These are phyloP conservation scores for Smutsia gigantea DNA, from an alignment of 2,797 vertebrate genomes.

Conservation along the genomic window DNA sequence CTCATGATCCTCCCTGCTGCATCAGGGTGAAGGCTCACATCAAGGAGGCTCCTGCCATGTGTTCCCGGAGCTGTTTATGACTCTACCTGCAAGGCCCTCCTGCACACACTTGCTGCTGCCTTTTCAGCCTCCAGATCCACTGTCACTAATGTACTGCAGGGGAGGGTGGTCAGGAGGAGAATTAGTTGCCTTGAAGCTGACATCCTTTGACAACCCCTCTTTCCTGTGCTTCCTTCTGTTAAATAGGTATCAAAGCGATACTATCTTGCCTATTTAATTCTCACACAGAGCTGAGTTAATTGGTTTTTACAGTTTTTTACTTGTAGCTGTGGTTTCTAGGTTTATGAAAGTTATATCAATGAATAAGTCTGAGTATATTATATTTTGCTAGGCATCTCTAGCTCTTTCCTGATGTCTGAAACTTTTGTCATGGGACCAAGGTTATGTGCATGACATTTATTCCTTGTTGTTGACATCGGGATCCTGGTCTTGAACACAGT, in stretches of 20 bases:
- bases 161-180: too few species aligned
- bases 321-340: neutral
- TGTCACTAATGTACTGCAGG: neutral
- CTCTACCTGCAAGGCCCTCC: accelerated
- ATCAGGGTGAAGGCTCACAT: neutral
- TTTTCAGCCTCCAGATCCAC: neutral
- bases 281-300: slow-evolving; percentile 4
- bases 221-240: neutral
- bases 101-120: accelerated
- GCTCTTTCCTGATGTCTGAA: neutral
- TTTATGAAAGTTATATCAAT: neutral
- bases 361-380: neutral
- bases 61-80: neutral
- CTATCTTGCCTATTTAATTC: neutral
- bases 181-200: neutral
- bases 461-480: neutral
- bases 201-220: neutral
- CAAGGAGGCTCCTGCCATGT: neutral
- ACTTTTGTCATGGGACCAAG: neutral
- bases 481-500: neutral
- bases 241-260: neutral
- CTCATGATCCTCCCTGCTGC: neutral
- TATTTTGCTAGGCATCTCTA: neutral
- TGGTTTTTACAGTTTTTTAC: neutral
- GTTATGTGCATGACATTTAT: neutral